Evolutionary conservation across 2,113 vertebrate genomes (phyloP).

Genomic region (Tangachromis dhanisi): DNA sequence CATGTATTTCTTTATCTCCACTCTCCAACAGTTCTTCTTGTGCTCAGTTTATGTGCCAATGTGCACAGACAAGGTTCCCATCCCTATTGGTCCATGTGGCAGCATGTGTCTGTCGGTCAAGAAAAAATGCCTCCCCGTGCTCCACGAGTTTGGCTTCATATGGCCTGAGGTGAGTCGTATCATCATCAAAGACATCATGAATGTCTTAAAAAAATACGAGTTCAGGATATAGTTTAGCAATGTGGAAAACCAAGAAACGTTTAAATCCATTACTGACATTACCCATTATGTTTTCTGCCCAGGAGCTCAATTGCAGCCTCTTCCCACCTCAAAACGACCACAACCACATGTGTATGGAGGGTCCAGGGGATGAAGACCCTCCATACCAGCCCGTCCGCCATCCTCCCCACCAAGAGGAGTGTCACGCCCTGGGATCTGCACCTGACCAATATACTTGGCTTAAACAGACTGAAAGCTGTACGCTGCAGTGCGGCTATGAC

Average conservation of each 20-base stretch:
- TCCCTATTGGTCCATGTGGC: constrained; percentile 93
- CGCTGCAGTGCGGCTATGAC: constrained; percentile 92
- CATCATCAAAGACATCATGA: background rate
- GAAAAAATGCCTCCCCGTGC: constrained; percentile 89
- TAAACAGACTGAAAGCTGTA: constrained; percentile 86
- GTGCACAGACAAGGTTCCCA: constrained; percentile 98
- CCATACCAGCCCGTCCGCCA: constrained; percentile 79
- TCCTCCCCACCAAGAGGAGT: constrained; percentile 89
- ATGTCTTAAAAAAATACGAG: background rate
- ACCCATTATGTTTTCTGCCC: background rate
- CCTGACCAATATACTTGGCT: constrained; percentile 94
- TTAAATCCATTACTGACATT: background rate
- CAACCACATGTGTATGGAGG: constrained; percentile 99
- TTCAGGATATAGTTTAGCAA: background rate
- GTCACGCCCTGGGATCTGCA: constrained; percentile 78
- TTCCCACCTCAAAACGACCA: constrained; percentile 98
- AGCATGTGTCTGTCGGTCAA: constrained; percentile 98
- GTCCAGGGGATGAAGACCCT: constrained; percentile 88
- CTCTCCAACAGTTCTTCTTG: constrained; percentile 85
- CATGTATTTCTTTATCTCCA: background rate
- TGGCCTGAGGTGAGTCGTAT: constrained; percentile 81
- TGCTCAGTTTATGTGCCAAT: constrained; percentile 97
- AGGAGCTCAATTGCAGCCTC: constrained; percentile 91
- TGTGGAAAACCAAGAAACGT: background rate
- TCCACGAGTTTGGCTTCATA: constrained; percentile 93